Conservation (phyloP, 2,113 vertebrate species). For the Passer montanus region DNA sequence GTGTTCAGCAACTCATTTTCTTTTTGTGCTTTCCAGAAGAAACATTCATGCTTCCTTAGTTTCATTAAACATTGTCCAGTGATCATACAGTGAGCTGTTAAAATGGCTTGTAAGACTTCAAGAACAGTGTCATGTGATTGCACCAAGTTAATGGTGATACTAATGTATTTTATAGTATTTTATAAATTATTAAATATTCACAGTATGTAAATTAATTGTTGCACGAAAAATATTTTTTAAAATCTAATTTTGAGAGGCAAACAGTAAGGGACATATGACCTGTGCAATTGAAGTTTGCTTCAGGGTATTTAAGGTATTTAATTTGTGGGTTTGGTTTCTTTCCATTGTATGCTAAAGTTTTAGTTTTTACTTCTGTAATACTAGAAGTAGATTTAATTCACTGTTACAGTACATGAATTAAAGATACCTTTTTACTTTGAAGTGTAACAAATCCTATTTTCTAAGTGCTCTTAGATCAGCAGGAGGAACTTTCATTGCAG, state of each 20-base stretch:
- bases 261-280: background rate
- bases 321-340: background rate
- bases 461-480: constrained; percentile 70
- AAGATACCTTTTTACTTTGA: constrained; percentile 73
- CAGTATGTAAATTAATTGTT: background rate
- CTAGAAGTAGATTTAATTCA: constrained; percentile 24
- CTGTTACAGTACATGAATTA: constrained; percentile 62
- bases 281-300: background rate
- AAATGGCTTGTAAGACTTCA: background rate
- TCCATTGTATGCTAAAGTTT: constrained; percentile 19
- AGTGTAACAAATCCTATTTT: constrained; percentile 69
- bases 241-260: background rate
- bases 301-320: background rate
- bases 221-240: background rate
- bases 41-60: background rate
- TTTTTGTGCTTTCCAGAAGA: background rate
- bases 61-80: background rate
- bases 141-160: background rate
- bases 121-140: background rate
- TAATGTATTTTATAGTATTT: background rate
- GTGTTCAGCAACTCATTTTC: background rate
- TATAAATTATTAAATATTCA: background rate
- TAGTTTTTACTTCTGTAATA: constrained; percentile 47
- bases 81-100: background rate
- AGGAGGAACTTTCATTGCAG: constrained; percentile 67